Evolutionary conservation across 1,140 invertebrate genomes (phyloP), one percentile per base, ranked within the genome.

Genomic region (Augochlora pura): DNA sequence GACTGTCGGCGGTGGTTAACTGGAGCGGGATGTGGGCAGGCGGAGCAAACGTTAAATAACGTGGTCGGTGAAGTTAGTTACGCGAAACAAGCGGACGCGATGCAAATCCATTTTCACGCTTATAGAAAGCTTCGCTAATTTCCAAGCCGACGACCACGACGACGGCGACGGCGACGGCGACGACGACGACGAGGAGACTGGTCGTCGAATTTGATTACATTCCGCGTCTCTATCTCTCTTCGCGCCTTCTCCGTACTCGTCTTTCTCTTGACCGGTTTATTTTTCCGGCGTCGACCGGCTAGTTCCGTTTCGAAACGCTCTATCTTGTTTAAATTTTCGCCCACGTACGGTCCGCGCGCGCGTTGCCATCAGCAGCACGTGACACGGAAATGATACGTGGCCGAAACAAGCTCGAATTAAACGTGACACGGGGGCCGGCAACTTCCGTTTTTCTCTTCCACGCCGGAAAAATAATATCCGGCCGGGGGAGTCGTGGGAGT

Each of bases 111-210:
- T 80, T 68, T 76, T 76, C 59, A 5, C 65, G 65, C 38, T 80
- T 76, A 76, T 80, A 72, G 72, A 69, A 65, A 64, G 72, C 65
- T 42, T 65, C 65, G 73, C 76, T 80, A 80, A 80, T 69, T 76
- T 69, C 21, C 39, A 8, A 7, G 38, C 54, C 21, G 25, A 16
- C 18, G 12, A 0, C 23, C n/a, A n/a, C n/a, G n/a, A n/a, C n/a
- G n/a, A n/a, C n/a, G n/a, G n/a, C n/a, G n/a, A n/a, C n/a, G n/a
- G n/a, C n/a, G n/a, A n/a, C n/a, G n/a, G n/a, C n/a, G n/a, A n/a
- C n/a, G n/a, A n/a, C n/a, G n/a, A n/a, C 21, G 25, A 16, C 18
- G 12, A 0, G 18, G 16, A 18, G 16, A 8, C 21, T 10, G 21
- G 23, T 16, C 32, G 23, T 9, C 49, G 71, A 67, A 80, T 80